Base-by-base conservation (phyloP, 2,888 invertebrate genomes). In the Scaptomyza caliginosa region DNA sequence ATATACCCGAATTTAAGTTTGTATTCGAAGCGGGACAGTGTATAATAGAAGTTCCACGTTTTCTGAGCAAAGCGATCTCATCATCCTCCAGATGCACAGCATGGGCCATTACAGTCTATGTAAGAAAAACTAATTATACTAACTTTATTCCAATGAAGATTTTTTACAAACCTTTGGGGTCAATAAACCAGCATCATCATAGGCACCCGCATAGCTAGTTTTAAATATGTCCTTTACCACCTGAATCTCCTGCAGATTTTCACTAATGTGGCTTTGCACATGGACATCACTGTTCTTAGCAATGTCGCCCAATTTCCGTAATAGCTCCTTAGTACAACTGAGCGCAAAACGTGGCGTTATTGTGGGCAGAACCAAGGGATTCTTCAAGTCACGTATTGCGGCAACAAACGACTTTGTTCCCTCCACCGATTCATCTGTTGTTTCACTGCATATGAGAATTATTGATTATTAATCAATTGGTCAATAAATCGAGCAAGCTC, bases 1-100 rank as follows among this genome's bases (percentile, higher is more conserved):
- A 96, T 1, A 96, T 86, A 0, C 98, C 98, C 11, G 97, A 97
- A 79, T 93, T 93, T 34, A 98, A 92, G 74, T 94, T 94, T 0
- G 94, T 95, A 90, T 98, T 98, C 1, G 97, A 97, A 30, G 95
- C 94, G 0, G 98, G 97, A 88, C 98, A 98, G 89, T 98, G 98
- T 0, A 96, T 94, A 6, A 98, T 91, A 0, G 96, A 93, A 2
- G 94, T 93, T 0, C 94, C 94, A 52, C 93, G 92, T 21, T 92
- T 72, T 17, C 92, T 92, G 16, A 98, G 88, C 6, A 95, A 83
- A 10, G 90, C 77, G 16, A 96, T 92, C 91, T 98, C 98, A 2
- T 92, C 92, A 34, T 95, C 94, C 7, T 93, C 93, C 48, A 97
- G 91, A 89, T 96, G 93, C 11, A 98, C 93, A 0, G 95, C 96